A percentile compares a stretch with the other conserved stretches of the same genome.
Conservation (phyloP, 2,113 vertebrate genomes). For the Bubo blakistoni region DNA sequence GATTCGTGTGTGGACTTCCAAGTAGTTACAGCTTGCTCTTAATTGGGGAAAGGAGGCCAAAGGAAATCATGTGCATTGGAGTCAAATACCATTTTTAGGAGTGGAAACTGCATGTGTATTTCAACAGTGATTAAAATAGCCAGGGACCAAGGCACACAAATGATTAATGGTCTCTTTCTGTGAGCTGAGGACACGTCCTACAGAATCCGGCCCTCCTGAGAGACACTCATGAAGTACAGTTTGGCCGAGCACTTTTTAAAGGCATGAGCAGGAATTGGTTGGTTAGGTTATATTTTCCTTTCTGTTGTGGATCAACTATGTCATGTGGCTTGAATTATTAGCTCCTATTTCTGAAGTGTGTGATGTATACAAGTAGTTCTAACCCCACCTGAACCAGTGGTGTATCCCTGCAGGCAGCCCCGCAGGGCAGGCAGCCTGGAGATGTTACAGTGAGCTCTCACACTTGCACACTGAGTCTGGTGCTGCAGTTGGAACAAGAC, state of each 20-base stretch:
- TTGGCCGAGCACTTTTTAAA: neutral
- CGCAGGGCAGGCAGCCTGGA: rapidly evolving
- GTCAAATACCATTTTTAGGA: conserved; percentile 61
- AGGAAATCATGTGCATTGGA: conserved; percentile 40
- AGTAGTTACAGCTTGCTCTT: neutral
- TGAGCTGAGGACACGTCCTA: neutral
- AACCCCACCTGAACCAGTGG: neutral
- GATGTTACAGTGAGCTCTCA: neutral
- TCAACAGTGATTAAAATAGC: conserved; percentile 51
- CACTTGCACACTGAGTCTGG: rapidly evolving
- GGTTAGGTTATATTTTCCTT: neutral
- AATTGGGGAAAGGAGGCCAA: neutral
- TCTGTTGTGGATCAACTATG: neutral
- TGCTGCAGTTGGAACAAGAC: neutral
- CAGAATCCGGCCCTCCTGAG: neutral
- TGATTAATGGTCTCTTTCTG: conserved; percentile 24
- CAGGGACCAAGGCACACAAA: neutral
- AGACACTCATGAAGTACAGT: neutral
- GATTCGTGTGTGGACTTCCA: neutral
- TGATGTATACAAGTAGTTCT: neutral
- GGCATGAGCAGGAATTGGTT: neutral
- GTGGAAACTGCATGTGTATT: conserved; percentile 1
- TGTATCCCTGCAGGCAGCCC: neutral
- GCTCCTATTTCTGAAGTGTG: neutral
- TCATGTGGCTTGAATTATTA: neutral